Base-by-base conservation (phyloP, 2,113 vertebrate species). In the Propithecus coquereli region DNA sequence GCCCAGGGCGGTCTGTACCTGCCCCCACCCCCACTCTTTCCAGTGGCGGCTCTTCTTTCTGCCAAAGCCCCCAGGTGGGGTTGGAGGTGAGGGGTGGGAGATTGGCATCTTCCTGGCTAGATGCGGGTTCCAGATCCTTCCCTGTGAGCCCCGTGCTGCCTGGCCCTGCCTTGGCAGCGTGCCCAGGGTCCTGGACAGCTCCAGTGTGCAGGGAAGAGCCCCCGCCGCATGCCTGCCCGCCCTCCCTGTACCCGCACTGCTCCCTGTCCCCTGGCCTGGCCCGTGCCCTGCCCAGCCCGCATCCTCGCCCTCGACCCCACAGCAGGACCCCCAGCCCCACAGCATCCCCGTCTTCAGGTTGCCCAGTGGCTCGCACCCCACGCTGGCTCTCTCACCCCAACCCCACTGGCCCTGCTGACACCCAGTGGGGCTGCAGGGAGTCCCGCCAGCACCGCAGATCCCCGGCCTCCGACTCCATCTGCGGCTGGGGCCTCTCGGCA, bases 321-420 rank as follows among this genome's bases (percentile, higher is more conserved):
- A 13, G 22, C 22, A 6, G 37, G 37, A 30, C 43, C 8, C 43
- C 6, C 8, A 0, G 25, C 11, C 34, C 22, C 34, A 18, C n/a
- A 9, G 14, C 30, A 12, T 43, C 30, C 45, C 68, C 7, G 7
- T 0, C 71, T 32, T 32, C 22, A 11, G 11, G 11, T 13, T 11
- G 59, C 32, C 32, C 71, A n/a, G 10, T 2, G 0, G 27, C 59
- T 66, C n/a, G 4, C 14, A 7, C 52, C 34, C 18, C 13, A 2
- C 34, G 2, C 16, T 3, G 27, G 63, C 20, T 16, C 45, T 18
- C 18, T 20, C 59, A 45, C 8, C 8, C 37, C 40, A 16, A 43
- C 25, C 37, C 16, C 20, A 2, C 32, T n/a, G 2, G n/a, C 25
- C 71, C 22, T 1, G 0, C 3, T 9, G 5, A n/a, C 23, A 1